Evolutionary conservation across 2,888 invertebrate species (phyloP).

Genomic region (Alsophila aescularia): DNA sequence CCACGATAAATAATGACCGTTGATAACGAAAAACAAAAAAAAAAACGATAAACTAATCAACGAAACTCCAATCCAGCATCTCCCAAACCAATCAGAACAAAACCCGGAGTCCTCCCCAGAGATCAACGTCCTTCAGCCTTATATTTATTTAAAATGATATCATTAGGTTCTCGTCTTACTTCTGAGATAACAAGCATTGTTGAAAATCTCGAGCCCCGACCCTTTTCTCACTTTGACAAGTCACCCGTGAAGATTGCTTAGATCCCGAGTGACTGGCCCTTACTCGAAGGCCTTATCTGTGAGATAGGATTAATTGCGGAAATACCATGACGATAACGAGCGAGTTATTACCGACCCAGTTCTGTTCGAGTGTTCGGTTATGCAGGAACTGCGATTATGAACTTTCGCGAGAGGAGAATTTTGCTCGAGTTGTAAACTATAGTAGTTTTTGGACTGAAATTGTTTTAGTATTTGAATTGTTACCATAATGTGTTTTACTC

Average conservation of each 20-base stretch:
- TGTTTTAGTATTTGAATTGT: too few relatives aligned
- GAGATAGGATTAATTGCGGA: constrained; percentile 82
- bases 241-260: constrained; percentile 84
- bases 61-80: not conserved
- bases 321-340: constrained; percentile 77
- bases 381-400: constrained; percentile 25
- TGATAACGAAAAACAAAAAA: too few relatives aligned
- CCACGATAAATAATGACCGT: too few relatives aligned
- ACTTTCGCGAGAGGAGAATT: constrained; percentile 3
- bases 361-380: constrained; percentile 51
- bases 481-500: too few relatives aligned
- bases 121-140: constrained; percentile 43
- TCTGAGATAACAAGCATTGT: constrained; percentile 84
- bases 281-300: constrained; percentile 80
- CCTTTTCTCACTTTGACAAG: constrained; percentile 83
- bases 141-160: constrained; percentile 79
- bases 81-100: constrained; percentile 9
- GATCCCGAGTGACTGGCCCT: constrained; percentile 80
- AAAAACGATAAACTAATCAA: too few relatives aligned
- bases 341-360: constrained; percentile 70
- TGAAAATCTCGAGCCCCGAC: constrained; percentile 82
- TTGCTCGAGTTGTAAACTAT: not conserved
- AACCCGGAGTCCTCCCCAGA: constrained; percentile 36
- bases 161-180: constrained; percentile 79
- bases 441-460: too few relatives aligned